Evolutionary conservation across 1,140 invertebrate species (phyloP).

Genomic region (Lepidotrigona ventralis): DNA sequence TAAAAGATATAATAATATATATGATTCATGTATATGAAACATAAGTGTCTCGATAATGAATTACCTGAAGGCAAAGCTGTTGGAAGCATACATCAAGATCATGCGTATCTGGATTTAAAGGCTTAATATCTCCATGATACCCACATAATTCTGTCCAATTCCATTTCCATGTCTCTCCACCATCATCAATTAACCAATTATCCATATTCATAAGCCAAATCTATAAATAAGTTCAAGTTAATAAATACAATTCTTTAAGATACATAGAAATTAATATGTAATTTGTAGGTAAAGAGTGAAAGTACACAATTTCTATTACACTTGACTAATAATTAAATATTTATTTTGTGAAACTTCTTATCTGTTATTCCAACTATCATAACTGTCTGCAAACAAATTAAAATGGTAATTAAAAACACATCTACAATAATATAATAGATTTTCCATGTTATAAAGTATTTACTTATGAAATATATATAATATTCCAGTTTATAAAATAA

Average conservation of each 20-base stretch:
- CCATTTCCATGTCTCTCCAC: constrained; percentile 78
- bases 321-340: background rate
- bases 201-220: constrained; percentile 49
- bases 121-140: constrained; percentile 81
- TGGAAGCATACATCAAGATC: constrained; percentile 92
- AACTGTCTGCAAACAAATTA: background rate
- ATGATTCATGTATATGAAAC: background rate
- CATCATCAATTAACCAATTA: constrained; percentile 32
- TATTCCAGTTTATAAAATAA: background rate
- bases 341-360: background rate
- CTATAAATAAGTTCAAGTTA: background rate
- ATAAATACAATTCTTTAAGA: background rate
- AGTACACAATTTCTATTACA: background rate
- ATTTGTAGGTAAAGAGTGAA: background rate
- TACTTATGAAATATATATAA: constrained; percentile 1
- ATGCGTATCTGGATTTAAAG: constrained; percentile 84
- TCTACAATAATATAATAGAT: background rate
- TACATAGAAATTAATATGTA: background rate
- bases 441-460: background rate
- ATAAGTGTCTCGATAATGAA: background rate
- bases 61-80: constrained; percentile 85
- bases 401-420: background rate
- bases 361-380: background rate
- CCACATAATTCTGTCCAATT: constrained; percentile 89
- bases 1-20: constrained; percentile 27